A percentile compares a stretch with the other conserved stretches of the same genome.
phyloP scores from a whole-genome alignment of 2,797 vertebrate genomes.

The Staurois parvus region DNA sequence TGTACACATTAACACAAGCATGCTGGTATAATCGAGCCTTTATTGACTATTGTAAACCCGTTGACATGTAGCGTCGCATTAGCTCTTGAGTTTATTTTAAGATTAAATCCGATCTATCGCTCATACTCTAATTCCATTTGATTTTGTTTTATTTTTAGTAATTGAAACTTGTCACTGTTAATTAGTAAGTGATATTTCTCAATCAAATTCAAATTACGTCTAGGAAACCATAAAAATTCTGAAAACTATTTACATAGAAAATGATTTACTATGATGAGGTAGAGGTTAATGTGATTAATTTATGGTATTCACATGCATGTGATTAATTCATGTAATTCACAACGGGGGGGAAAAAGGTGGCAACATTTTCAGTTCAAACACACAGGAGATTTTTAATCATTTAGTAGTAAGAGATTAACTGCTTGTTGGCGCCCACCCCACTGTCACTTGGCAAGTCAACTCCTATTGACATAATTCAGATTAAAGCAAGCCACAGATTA shows the following conservation, averaged over 20 bases:
- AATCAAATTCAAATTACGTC: not conserved
- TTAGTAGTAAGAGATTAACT: too few relatives aligned
- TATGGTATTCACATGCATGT: not conserved
- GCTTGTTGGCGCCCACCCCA: too few relatives aligned
- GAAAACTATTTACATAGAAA: constrained; percentile 1
- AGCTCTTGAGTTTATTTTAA: too few relatives aligned
- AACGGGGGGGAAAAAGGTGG: not conserved
- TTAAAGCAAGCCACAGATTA: too few relatives aligned
- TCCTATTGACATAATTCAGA: too few relatives aligned
- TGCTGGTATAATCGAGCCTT: too few relatives aligned
- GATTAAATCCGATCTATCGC: not conserved
- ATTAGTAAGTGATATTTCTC: constrained; percentile 28
- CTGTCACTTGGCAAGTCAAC: too few relatives aligned
- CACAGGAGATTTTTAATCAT: too few relatives aligned
- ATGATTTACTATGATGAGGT: not conserved
- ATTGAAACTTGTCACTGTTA: not conserved
- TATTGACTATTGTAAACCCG: too few relatives aligned
- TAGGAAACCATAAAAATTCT: not conserved
- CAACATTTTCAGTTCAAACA: too few relatives aligned
- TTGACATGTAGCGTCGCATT: too few relatives aligned
- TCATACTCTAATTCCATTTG: not conserved
- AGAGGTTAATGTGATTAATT: not conserved
- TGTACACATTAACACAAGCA: too few relatives aligned
- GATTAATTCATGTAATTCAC: not conserved
- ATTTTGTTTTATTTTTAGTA: not conserved